Percentiles rank a stretch among this genome's conserved stretches.
Conservation (phyloP, 92 coral and sea anemone species). For the Anthopleura xanthogrammica region DNA sequence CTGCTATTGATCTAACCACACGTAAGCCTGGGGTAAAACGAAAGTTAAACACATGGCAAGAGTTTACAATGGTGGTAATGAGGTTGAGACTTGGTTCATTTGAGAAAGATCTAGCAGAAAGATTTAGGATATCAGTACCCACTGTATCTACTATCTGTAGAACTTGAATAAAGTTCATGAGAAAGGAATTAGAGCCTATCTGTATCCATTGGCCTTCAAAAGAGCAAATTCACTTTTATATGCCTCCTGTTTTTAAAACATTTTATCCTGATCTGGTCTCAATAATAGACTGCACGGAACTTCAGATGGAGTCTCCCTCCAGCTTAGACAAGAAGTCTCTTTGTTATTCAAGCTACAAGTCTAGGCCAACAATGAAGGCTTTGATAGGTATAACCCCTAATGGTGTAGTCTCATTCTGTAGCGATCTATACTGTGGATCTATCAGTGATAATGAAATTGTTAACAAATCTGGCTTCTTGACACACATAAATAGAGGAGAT, state of each 20-base stretch:
- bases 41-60: too few species aligned
- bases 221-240: slow-evolving; percentile 50
- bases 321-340: slow-evolving; percentile 48
- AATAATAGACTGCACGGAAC: slow-evolving; percentile 67
- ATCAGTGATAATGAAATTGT: slow-evolving; percentile 54
- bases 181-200: too few species aligned
- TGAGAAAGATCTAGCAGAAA: too few species aligned
- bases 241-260: slow-evolving; percentile 56
- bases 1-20: too few species aligned
- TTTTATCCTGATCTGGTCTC: slow-evolving; percentile 52
- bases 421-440: slow-evolving; percentile 58
- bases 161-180: too few species aligned
- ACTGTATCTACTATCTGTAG: too few species aligned
- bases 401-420: slow-evolving; percentile 57
- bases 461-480: slow-evolving; percentile 50
- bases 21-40: too few species aligned
- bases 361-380: slow-evolving; percentile 58
- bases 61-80: too few species aligned
- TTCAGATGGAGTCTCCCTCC: slow-evolving; percentile 66
- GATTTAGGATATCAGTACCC: too few species aligned
- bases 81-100: too few species aligned
- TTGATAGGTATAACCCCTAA: slow-evolving; percentile 65
- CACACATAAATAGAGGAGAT: slow-evolving; percentile 46
- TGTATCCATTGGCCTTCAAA: too few species aligned
- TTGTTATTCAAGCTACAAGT: slow-evolving; percentile 58